Evolutionary conservation across 2,888 invertebrate species (phyloP), one percentile per base, ranked within the genome.

Genomic region (Eustalomyia histrio): DNA sequence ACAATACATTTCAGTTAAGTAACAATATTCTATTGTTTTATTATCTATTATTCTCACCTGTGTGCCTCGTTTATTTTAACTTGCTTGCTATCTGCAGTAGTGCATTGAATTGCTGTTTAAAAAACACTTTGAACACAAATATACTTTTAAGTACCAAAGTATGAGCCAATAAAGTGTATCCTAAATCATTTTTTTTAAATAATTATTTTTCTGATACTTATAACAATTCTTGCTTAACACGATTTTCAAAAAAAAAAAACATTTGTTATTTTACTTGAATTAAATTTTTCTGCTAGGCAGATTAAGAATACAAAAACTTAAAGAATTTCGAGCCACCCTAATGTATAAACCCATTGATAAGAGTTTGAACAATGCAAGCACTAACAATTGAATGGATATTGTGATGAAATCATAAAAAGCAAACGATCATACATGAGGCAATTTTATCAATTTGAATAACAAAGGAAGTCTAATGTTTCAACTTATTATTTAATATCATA

Each of bases 11-110:
- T 69, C 58, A 53, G 3, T 39, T 52, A 29, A 18, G 16, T 2
- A 43, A 52, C 47, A 61, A 39, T 39, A 39, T 39, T 35, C 79
- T 53, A 64, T 79, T 79, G 73, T 79, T 52, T 73, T 64, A 52
- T 39, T 73, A 73, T 79, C 63, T 53, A 21, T 68, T n/a, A n/a
- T 35, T 17, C 52, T 50, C 43, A 65, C 60, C 43, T 67, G 39
- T 55, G 12, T 57, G 61, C 33, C 47, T 55, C 18, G 12, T 39
- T 73, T 78, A 12, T 10, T n/a, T n/a, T 60, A 18, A 61, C 39
- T 14, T n/a, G 16, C 12, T 55, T 33, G 50, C 16, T 55, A n/a
- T n/a, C n/a, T n/a, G n/a, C n/a, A 72, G 24, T 55, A 58, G n/a
- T 43, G 58, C 58, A 60, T 29, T 71, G 16, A 39, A 69, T 35